These are phyloP conservation scores for Sciurus vulgaris DNA, from an alignment of 2,797 vertebrate genomes.

Conservation along the genomic window DNA sequence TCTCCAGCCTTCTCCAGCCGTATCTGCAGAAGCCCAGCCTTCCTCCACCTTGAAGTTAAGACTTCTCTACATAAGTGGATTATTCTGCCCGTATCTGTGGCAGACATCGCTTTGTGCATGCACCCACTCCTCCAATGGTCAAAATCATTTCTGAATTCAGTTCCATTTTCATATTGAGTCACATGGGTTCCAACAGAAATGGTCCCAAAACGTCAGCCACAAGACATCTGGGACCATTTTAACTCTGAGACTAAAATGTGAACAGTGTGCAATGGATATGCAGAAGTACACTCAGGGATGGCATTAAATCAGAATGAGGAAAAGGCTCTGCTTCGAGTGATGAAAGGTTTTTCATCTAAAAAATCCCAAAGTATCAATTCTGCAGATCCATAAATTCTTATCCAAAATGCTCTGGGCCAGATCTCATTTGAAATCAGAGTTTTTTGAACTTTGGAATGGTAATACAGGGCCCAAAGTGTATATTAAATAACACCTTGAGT, in stretches of 20 bases:
- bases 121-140: neutral
- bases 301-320: neutral
- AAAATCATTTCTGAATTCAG: constrained; percentile 25
- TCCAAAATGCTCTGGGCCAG: neutral
- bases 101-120: neutral
- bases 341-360: neutral
- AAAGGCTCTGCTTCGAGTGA: constrained; percentile 34
- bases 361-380: constrained; percentile 20
- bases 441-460: neutral
- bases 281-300: neutral
- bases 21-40: neutral
- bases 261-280: neutral
- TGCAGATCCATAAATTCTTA: constrained; percentile 14
- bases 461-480: neutral
- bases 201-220: neutral
- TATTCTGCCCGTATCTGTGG: neutral
- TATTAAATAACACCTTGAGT: neutral
- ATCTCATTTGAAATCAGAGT: constrained; percentile 1
- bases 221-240: neutral
- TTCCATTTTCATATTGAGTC: constrained; percentile 21
- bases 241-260: constrained; percentile 51
- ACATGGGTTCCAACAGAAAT: constrained; percentile 42
- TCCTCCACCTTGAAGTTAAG: constrained; percentile 5
- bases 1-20: neutral
- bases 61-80: constrained; percentile 16